Evolutionary conservation across 2,888 invertebrate species (phyloP).

Genomic region (Idaea aversata): DNA sequence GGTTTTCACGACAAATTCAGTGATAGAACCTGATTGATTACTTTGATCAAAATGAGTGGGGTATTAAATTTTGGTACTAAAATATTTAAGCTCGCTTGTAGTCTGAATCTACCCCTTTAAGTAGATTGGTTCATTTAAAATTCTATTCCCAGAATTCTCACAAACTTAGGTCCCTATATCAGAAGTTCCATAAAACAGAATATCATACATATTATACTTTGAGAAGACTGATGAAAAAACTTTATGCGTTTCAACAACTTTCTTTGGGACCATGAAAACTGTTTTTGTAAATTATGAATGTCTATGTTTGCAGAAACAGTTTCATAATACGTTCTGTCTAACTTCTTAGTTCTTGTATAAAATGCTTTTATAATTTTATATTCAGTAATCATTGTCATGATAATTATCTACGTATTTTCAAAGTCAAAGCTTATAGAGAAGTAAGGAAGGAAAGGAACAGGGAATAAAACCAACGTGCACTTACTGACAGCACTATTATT

Average conservation of each 20-base stretch:
- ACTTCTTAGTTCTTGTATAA: not conserved
- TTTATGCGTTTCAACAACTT: not conserved
- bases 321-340: not conserved
- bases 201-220: not conserved
- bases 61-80: not conserved
- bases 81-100: not conserved
- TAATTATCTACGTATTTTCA: conserved; percentile 15
- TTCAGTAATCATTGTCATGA: not conserved
- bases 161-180: too few relatives aligned
- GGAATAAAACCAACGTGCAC: conserved; percentile 66
- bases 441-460: conserved; percentile 31
- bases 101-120: not conserved
- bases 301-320: not conserved
- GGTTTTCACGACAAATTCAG: not conserved
- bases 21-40: not conserved
- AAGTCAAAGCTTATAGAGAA: conserved; percentile 48
- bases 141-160: not conserved
- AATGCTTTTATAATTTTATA: not conserved
- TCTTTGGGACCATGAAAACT: not conserved
- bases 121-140: not conserved
- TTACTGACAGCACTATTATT: conserved; percentile 60
- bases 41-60: not conserved
- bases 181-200: too few relatives aligned
- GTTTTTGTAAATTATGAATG: not conserved
- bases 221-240: conserved; percentile 7